Evolutionary conservation across 2,888 invertebrate genomes (phyloP), one percentile per base, ranked within the genome.

Genomic region (Drosophila anomalata): DNA sequence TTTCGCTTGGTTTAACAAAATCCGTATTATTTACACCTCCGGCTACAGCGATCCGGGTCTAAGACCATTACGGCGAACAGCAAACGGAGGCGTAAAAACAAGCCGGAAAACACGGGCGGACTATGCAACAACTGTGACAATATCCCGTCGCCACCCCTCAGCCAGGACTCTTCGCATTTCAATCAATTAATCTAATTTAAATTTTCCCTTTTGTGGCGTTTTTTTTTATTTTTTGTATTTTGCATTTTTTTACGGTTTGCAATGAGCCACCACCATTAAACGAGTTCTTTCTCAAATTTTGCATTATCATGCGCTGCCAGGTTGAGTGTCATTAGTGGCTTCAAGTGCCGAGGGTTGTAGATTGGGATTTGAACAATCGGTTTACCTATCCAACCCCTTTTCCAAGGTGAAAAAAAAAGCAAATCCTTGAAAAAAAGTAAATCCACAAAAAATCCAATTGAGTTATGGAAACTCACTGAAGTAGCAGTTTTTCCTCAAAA

Each of bases 141-240:
- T 50, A 42, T 51, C 22, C 62, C 51, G 41, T 44, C 59, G 33
- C 31, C 44, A 22, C 42, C 61, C 48, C 8, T 29, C 29, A 9
- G 9, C 42, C 48, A 47, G 44, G 36, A 53, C 59, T 60, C 52
- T 67, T 58, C 82, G 84, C 78, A 78, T 83, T 90, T 89, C 89
- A 89, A 88, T 90, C 90, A 90, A 90, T 90, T 90, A 90, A 90
- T 90, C 90, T 90, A 90, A 90, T 90, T 90, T 90, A 83, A 89
- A 90, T 84, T 84, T 84, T 75, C 70, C 67, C 73, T 73, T 87
- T 86, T 87, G 87, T 82, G 74, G 79, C 58, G 22, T 33, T 33
- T 33, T 11, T 33, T 33, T 33, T 29, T 17, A 17, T 26, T 33
- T 76, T 66, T 73, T 71, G 52, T 55, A 33, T 47, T 44, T 41